Evolutionary conservation across 1,140 invertebrate species (phyloP).

Genomic region (Babylonia areolata): DNA sequence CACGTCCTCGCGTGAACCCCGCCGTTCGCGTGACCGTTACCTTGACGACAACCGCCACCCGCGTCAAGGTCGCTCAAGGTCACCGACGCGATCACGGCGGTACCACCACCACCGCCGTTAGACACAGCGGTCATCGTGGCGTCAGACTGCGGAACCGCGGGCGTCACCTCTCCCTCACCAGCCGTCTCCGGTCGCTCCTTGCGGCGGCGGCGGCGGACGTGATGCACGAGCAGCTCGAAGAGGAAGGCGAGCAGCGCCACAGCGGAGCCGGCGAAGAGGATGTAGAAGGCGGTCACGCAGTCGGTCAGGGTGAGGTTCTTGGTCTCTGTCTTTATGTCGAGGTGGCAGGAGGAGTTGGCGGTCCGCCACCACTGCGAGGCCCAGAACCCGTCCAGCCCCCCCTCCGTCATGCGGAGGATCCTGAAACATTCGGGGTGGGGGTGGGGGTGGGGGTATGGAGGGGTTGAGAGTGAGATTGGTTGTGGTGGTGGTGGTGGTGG

Average conservation of each 20-base stretch:
- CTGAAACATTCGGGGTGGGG: background rate
- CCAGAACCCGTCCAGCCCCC: conserved; percentile 9
- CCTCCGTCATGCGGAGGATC: conserved; percentile 10
- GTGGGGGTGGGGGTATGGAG: no score
- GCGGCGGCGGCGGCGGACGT: background rate
- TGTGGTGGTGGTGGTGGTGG: no score
- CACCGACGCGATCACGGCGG: background rate
- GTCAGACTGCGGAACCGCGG: background rate
- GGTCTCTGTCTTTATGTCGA: background rate
- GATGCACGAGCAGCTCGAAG: background rate
- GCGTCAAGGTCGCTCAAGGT: background rate
- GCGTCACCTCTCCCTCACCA: background rate
- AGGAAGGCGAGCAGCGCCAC: background rate
- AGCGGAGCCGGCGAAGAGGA: background rate
- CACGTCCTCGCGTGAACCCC: no score
- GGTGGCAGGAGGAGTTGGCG: background rate
- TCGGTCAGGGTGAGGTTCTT: background rate
- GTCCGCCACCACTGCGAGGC: background rate
- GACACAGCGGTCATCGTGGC: background rate
- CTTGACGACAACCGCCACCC: background rate
- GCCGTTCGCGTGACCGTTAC: no score
- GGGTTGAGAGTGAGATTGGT: no score
- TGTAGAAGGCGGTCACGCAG: conserved; percentile 17
- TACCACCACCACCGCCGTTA: background rate
- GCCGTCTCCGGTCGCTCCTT: background rate